Evolutionary conservation across 2,888 invertebrate species (phyloP).

Genomic region (Acrobasis consociella): DNA sequence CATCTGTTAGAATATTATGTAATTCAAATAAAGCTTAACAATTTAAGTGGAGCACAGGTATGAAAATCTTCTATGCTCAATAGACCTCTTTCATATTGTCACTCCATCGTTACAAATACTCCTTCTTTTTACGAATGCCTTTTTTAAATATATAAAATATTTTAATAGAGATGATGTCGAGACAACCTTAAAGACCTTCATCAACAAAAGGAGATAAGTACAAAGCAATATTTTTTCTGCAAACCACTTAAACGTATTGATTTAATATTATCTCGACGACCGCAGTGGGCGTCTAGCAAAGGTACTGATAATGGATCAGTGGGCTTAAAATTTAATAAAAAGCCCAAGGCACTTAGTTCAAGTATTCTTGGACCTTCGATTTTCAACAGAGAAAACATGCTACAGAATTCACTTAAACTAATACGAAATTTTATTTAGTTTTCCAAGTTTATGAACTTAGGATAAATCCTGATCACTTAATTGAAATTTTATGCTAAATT

Average conservation of each 20-base stretch:
- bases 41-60: no score
- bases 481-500: neutral
- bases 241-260: neutral
- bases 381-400: constrained; percentile 5
- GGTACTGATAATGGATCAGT: constrained; percentile 14
- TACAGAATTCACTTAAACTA: neutral
- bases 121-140: no score
- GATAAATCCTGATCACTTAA: neutral
- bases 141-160: no score
- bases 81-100: no score
- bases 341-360: constrained; percentile 14
- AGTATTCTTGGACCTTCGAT: constrained; percentile 10
- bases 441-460: neutral
- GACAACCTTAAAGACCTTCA: neutral
- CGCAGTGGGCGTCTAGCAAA: constrained; percentile 16
- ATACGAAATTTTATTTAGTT: neutral
- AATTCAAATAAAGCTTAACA: no score
- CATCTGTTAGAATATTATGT: no score
- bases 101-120: no score
- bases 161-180: neutral
- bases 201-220: neutral
- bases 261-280: neutral
- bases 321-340: constrained; percentile 19
- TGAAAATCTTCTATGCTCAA: no score
- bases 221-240: neutral